phyloP scores from a whole-genome alignment of 2,797 vertebrate genomes.

The Sebastes taczanowskii region DNA sequence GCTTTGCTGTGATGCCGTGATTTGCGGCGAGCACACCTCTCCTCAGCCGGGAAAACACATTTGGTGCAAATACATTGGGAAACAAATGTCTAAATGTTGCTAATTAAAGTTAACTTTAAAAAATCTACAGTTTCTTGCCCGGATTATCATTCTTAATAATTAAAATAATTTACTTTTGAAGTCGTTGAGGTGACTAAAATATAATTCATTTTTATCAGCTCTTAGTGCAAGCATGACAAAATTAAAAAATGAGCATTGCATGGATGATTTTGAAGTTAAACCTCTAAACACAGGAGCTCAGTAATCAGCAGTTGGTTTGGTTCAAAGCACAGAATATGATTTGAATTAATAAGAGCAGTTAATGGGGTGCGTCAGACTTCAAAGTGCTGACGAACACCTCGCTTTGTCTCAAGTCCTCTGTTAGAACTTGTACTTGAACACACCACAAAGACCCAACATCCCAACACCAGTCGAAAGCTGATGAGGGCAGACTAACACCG shows the following conservation, averaged over 20 bases:
- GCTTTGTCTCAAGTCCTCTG: not conserved
- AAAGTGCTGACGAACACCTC: not conserved
- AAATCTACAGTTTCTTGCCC: not conserved
- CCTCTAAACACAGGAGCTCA: slow-evolving; percentile 4
- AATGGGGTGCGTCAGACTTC: not conserved
- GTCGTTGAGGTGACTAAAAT: slow-evolving; percentile 10
- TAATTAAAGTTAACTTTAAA: not conserved
- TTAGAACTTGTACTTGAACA: not conserved
- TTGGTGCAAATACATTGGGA: not conserved
- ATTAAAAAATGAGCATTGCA: slow-evolving; percentile 8
- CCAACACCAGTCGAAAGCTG: not conserved
- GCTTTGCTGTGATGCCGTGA: too few species aligned
- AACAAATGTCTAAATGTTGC: not conserved
- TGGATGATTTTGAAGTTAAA: not conserved
- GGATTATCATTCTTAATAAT: slow-evolving; percentile 13
- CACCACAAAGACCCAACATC: not conserved
- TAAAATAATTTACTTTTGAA: slow-evolving; percentile 24
- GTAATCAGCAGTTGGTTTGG: slow-evolving; percentile 5
- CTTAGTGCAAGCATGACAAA: slow-evolving; percentile 7
- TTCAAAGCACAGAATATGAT: slow-evolving; percentile 27
- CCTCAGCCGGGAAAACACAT: too few species aligned
- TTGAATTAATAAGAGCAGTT: slow-evolving; percentile 16
- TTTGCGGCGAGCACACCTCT: too few species aligned
- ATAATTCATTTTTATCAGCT: slow-evolving; percentile 2
- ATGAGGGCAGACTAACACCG: accelerated